Evolutionary conservation across 2,888 invertebrate genomes (phyloP).

Genomic region (Drosophila conformis): DNA sequence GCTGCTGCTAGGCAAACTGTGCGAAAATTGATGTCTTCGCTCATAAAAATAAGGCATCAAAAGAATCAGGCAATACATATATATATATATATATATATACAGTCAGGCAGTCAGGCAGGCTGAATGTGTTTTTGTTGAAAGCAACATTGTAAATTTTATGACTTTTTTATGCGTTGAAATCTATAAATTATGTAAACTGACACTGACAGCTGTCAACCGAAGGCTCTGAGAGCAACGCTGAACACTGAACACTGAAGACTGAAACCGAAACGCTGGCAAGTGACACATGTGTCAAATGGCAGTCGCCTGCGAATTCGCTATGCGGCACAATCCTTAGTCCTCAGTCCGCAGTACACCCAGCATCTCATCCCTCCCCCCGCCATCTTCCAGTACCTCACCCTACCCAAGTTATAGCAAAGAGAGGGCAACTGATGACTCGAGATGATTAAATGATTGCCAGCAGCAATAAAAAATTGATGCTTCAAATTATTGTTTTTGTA

Average conservation of each 20-base stretch:
- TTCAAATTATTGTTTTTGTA: slow-evolving; percentile 77
- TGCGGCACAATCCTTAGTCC: slow-evolving; percentile 2
- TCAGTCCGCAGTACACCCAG: neutral
- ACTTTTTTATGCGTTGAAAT: slow-evolving; percentile 80
- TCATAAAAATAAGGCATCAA: slow-evolving; percentile 79
- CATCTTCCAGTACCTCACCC: neutral
- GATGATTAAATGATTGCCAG: slow-evolving; percentile 80
- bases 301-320: slow-evolving; percentile 58
- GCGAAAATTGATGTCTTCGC: slow-evolving; percentile 79
- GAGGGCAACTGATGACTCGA: slow-evolving; percentile 70
- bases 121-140: slow-evolving; percentile 75
- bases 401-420: slow-evolving; percentile 9
- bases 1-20: slow-evolving; percentile 58
- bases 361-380: neutral
- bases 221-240: slow-evolving; percentile 33
- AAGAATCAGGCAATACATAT: slow-evolving; percentile 39
- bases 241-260: slow-evolving; percentile 3
- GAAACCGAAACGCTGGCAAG: slow-evolving; percentile 71
- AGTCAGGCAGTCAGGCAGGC: slow-evolving; percentile 18
- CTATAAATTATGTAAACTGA: slow-evolving; percentile 80
- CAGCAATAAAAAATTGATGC: slow-evolving; percentile 74
- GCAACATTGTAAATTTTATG: slow-evolving; percentile 80
- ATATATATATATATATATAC: neutral
- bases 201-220: slow-evolving; percentile 77
- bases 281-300: slow-evolving; percentile 80